Percentiles rank a stretch among this genome's conserved stretches.
Evolutionary conservation across 2,888 invertebrate genomes (phyloP).

Genomic region (Ochlodes sylvanus): DNA sequence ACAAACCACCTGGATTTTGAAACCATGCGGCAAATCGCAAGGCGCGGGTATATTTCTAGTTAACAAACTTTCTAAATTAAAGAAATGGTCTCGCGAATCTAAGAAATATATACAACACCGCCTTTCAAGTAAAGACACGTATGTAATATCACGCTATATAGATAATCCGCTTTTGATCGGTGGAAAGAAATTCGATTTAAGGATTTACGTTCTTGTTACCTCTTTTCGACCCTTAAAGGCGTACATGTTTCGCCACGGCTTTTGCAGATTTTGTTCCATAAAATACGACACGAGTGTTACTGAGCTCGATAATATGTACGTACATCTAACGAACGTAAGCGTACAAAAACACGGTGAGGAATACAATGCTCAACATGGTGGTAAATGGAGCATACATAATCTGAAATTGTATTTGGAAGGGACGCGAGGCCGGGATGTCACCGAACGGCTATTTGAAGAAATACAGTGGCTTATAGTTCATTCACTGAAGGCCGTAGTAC

Average conservation of each 20-base stretch:
- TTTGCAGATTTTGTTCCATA: slow-evolving; percentile 98
- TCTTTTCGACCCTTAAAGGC: slow-evolving; percentile 97
- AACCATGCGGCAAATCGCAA: slow-evolving; percentile 97
- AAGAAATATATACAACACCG: slow-evolving; percentile 94
- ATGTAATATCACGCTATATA: slow-evolving; percentile 98
- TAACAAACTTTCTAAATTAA: slow-evolving; percentile 96
- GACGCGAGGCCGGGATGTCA: slow-evolving; percentile 94
- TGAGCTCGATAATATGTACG: slow-evolving; percentile 96
- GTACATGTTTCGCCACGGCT: slow-evolving; percentile 96
- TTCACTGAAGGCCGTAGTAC: slow-evolving; percentile 96
- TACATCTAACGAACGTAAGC: slow-evolving; percentile 98
- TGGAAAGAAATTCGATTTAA: slow-evolving; percentile 97
- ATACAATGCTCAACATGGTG: slow-evolving; percentile 97
- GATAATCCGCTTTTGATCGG: slow-evolving; percentile 97
- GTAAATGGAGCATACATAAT: slow-evolving; percentile 97
- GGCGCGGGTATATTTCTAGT: slow-evolving; percentile 98
- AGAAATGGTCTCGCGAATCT: slow-evolving; percentile 95
- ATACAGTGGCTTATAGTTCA: slow-evolving; percentile 96
- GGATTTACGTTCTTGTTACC: slow-evolving; percentile 96
- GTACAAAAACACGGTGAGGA: slow-evolving; percentile 99
- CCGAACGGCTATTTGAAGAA: slow-evolving; percentile 94
- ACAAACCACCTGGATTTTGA: slow-evolving; percentile 98
- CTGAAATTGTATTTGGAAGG: slow-evolving; percentile 95
- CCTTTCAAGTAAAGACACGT: slow-evolving; percentile 92
- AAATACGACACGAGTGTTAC: slow-evolving; percentile 96